These are phyloP conservation scores for Bombus soroeensis DNA, from an alignment of 1,140 invertebrate species.

Conservation along the genomic window DNA sequence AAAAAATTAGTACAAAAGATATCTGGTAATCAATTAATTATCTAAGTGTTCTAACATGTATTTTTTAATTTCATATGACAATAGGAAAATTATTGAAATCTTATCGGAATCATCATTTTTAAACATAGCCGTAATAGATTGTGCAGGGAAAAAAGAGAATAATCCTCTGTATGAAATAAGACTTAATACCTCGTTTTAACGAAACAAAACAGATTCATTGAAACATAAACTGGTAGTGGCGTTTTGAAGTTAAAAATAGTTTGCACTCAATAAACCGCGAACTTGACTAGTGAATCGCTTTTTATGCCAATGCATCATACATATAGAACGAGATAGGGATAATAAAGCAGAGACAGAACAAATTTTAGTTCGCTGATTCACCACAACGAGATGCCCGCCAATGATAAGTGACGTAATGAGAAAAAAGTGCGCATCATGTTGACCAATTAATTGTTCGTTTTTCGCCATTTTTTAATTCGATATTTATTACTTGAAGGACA, in stretches of 20 bases:
- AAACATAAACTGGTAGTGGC: background rate
- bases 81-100: background rate
- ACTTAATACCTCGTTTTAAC: background rate
- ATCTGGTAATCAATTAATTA: background rate
- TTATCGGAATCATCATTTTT: background rate
- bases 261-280: constrained; percentile 11
- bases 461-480: background rate
- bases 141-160: background rate
- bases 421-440: constrained; percentile 2
- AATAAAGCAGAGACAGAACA: background rate
- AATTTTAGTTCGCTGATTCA: constrained; percentile 45
- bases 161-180: background rate
- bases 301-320: background rate
- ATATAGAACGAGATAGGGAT: background rate
- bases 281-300: constrained; percentile 15
- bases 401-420: constrained; percentile 22
- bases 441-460: background rate
- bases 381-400: constrained; percentile 12
- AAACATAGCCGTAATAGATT: background rate
- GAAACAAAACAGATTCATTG: background rate
- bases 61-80: background rate
- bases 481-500: background rate
- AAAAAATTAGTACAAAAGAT: background rate
- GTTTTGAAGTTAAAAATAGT: constrained; percentile 25
- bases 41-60: background rate